Base-by-base conservation (phyloP, 2,888 invertebrate species). In the Odontomyia ornata region DNA sequence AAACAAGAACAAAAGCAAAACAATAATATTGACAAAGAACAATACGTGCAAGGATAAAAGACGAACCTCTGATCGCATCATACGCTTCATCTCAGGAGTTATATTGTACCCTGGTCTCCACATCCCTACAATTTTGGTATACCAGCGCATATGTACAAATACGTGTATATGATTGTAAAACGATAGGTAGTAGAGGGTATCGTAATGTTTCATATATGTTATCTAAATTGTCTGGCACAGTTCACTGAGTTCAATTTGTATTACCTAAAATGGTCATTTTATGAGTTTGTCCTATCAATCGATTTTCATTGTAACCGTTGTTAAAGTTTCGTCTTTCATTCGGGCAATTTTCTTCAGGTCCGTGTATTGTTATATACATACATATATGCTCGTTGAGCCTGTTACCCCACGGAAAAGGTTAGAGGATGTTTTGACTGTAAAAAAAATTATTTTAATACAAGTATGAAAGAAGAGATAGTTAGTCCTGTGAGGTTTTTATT, bases 201-300 rank as follows among this genome's bases (percentile, higher is more conserved):
- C 0, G 71, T 71, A 23, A 46, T 30, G 47, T 57, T 36, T 36
- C 36, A 21, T 43, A 52, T 76, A 65, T 52, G 76, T 77, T 79
- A 79, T 78, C 79, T 79, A 78, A 79, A 79, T 78, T 79, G 79
- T 77, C 76, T 72, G 77, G 75, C 79, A 79, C 69, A 72, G 78
- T 75, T 78, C 79, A 79, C 71, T 79, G 77, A 46, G 75, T 79
- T 69, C 79, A 79, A 79, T 79, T 79, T 79, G 79, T 79, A 79
- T 78, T 78, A 77, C 76, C 76, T 75, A 72, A 77, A 78, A 79
- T 79, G 77, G 77, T 77, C 79, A 77, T 78, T 79, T 79, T 79
- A 78, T 79, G 76, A 69, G 77, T 65, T 77, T 76, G 72, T 79
- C 77, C 69, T 77, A 65, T 77, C 76, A 79, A 76, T 79, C 79